These are phyloP conservation scores for Scytalopus superciliaris DNA, from an alignment of 2,113 vertebrate genomes.

Conservation along the genomic window DNA sequence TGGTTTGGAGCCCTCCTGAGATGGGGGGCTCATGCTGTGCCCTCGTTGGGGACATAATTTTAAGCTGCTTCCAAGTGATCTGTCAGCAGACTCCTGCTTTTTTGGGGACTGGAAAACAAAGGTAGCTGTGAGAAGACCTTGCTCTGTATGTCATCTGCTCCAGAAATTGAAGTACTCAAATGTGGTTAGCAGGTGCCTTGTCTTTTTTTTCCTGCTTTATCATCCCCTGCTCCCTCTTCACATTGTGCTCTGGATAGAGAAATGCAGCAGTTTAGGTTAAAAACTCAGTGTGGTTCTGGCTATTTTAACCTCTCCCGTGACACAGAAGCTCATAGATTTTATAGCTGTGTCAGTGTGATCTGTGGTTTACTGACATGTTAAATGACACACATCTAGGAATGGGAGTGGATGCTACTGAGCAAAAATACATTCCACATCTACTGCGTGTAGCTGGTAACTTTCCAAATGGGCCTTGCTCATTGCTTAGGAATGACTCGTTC, in stretches of 20 bases:
- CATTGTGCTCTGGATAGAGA: neutral
- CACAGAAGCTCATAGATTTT: neutral
- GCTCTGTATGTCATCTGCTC: neutral
- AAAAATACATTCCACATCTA: conserved; percentile 43
- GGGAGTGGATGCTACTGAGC: neutral
- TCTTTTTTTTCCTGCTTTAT: neutral
- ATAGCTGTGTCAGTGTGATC: neutral
- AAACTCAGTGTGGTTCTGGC: neutral
- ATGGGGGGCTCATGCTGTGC: neutral
- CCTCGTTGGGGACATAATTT: neutral
- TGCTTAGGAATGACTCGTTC: neutral
- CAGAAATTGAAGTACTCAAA: neutral
- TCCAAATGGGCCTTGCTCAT: neutral
- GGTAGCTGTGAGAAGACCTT: neutral
- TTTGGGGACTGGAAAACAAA: neutral
- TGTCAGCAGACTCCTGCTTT: neutral
- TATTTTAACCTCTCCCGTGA: neutral
- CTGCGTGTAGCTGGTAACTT: neutral
- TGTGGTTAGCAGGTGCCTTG: neutral
- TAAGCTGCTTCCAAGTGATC: neutral
- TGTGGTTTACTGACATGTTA: neutral
- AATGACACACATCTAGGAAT: conserved; percentile 15
- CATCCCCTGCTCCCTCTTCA: neutral
- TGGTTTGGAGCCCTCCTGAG: neutral
- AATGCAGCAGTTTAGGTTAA: neutral